A percentile compares a stretch with the other conserved stretches of the same genome.
Conservation (phyloP, 1,140 invertebrate species). For the Heliconius hewitsoni region DNA sequence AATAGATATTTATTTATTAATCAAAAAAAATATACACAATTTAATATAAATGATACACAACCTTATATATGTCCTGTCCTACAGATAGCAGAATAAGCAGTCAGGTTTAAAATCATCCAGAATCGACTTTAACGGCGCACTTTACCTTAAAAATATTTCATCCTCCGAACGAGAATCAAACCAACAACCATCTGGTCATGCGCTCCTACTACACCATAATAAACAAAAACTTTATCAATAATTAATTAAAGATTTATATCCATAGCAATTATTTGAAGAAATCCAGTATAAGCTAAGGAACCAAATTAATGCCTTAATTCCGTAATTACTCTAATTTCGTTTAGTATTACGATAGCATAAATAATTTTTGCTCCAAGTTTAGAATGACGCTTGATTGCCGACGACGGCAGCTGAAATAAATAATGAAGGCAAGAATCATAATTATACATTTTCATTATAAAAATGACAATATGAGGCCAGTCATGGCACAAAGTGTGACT, state of each 20-base stretch:
- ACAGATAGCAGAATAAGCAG: no score
- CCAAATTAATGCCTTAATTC: conserved; percentile 30
- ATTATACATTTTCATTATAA: conserved; percentile 7
- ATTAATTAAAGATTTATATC: conserved; percentile 15
- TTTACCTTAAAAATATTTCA: no score
- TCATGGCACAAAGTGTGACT: no score
- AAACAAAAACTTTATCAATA: not conserved
- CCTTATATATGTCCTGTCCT: no score
- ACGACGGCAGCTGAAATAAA: conserved; percentile 30
- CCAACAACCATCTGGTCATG: no score
- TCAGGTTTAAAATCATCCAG: no score
- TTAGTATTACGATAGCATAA: conserved; percentile 34
- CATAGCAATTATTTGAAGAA: conserved; percentile 17
- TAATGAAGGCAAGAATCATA: conserved; percentile 30
- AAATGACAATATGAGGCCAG: not conserved
- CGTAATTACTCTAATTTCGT: conserved; percentile 38
- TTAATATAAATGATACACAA: no score
- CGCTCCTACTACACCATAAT: not conserved
- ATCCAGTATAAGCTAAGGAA: conserved; percentile 32
- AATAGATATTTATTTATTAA: no score
- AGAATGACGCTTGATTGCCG: conserved; percentile 30
- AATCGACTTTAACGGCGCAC: no score
- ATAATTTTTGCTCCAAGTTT: conserved; percentile 39
- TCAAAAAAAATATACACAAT: no score
- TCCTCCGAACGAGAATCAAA: no score